Percentiles rank a stretch among this genome's conserved stretches.
These are phyloP conservation scores for Uropsilus gracilis DNA, from an alignment of 2,113 vertebrate species.

Conservation along the genomic window DNA sequence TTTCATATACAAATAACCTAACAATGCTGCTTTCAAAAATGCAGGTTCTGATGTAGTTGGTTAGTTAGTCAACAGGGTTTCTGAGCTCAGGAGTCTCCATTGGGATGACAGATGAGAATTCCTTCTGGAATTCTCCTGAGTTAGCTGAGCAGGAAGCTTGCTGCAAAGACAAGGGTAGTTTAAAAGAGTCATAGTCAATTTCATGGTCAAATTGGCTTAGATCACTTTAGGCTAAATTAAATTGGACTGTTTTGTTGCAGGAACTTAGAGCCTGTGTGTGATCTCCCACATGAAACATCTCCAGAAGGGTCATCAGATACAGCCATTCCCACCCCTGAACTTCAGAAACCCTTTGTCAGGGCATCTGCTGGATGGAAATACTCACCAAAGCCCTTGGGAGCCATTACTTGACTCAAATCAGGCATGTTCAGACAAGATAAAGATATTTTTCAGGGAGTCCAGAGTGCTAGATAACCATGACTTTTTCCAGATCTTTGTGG, in stretches of 20 bases:
- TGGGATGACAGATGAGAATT: not conserved
- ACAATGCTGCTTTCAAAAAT: not conserved
- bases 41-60: not conserved
- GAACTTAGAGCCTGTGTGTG: not conserved
- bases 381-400: not conserved
- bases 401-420: not conserved
- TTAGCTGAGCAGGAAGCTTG: not conserved
- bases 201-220: not conserved
- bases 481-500: not conserved
- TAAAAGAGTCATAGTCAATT: not conserved
- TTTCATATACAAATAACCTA: not conserved
- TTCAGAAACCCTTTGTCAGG: not conserved
- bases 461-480: not conserved
- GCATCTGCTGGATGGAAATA: not conserved
- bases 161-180: not conserved
- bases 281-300: not conserved
- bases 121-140: not conserved
- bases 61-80: not conserved
- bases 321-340: not conserved
- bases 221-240: conserved; percentile 24
- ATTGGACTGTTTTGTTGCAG: not conserved
- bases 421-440: not conserved
- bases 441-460: not conserved
- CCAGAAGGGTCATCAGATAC: not conserved
- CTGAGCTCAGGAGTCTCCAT: not conserved